phyloP scores from a whole-genome alignment of 2,797 vertebrate species.

The Sus cebifrons region DNA sequence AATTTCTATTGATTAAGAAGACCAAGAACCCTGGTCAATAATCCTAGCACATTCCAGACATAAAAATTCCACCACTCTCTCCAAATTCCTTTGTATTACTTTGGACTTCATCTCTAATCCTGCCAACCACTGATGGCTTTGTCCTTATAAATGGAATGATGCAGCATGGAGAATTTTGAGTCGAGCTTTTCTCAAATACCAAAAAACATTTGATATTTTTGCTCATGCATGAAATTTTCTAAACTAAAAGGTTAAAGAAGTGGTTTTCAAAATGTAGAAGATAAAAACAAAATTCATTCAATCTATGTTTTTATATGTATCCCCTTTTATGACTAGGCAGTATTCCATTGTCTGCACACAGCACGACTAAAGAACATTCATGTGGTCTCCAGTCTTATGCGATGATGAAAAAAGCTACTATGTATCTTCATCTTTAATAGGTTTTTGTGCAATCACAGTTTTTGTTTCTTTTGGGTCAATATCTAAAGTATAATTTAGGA shows the following conservation, averaged over 20 bases:
- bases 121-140: fast-evolving
- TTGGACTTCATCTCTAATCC: not conserved
- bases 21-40: no score
- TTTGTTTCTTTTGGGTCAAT: not conserved
- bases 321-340: no score
- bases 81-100: no score
- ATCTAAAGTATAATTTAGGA: not conserved
- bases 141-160: no score
- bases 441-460: no score
- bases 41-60: not conserved
- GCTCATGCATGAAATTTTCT: no score
- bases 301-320: not conserved
- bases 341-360: fast-evolving
- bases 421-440: no score
- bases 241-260: no score
- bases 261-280: no score
- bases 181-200: not conserved
- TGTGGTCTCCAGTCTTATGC: not conserved
- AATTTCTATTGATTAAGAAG: no score
- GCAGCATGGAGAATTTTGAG: not conserved
- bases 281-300: no score
- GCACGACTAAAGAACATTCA: fast-evolving
- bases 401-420: fast-evolving
- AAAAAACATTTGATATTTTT: not conserved
- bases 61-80: fast-evolving